Base-by-base conservation (phyloP, 2,113 vertebrate species). In the Vireo altiloquus region DNA sequence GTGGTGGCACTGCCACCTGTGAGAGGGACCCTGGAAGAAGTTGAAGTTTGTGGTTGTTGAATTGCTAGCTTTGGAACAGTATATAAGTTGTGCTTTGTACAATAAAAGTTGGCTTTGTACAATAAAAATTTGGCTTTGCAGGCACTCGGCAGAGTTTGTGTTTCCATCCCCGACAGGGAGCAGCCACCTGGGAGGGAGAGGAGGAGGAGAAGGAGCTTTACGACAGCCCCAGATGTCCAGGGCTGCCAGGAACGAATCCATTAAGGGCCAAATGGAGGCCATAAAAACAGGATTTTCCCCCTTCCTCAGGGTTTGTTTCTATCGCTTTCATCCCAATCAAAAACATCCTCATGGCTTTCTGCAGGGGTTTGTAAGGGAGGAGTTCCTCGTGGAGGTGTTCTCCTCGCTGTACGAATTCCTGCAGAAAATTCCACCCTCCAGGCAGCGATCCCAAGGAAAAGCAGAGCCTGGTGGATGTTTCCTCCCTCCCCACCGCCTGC, bases 231-330 rank as follows among this genome's bases (percentile, higher is more conserved):
- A 93, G 66, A 90, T 81, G 95, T 80, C 37, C 42, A 30, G 74
- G 90, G 44, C 64, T 5, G 85, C 74, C 8, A 84, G 88, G 66
- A 61, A 61, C 39, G 19, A 35, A 90, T 74, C 90, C 86, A n/a
- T 74, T n/a, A 63, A 33, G 79, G 42, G 12, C 80, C 95, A 96
- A 96, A 97, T 20, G 83, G 92, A n/a, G 35, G 82, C 68, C 49
- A 18, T 96, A 96, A 96, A 97, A 95, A 3, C 13, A 7, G 68
- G 46, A n/a, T 60, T 44, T 42, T 68, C 27, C 6, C 31, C 57
- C 47, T 53, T 15, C 28, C 50, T n/a, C 7, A 12, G 37, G 18
- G 1, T n/a, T 72, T 69, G 40, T 92, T 95, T 44, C 63, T 49
- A 15, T 22, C 5, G 54, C 81, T 89, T 68, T 68, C 78, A 57